Conservation (phyloP, 2,797 vertebrate species). For the Limosa lapponica region DNA sequence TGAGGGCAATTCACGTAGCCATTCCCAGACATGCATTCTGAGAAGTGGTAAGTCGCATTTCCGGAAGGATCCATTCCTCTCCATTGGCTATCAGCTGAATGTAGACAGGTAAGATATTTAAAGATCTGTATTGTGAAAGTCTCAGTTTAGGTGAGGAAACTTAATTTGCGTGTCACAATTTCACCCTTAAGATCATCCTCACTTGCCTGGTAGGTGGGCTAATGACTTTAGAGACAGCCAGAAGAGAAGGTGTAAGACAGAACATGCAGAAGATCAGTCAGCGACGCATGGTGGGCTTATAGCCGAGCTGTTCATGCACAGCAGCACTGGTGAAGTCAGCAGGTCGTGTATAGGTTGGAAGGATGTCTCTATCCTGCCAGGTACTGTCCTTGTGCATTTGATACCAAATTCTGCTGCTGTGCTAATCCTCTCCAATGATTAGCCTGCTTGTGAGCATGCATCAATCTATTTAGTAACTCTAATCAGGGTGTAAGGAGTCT, state of each 20-base stretch:
- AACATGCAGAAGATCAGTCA: not conserved
- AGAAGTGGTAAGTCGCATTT: not conserved
- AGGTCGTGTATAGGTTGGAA: accelerated
- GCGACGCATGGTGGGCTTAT: accelerated
- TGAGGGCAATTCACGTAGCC: not conserved
- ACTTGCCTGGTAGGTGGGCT: not conserved
- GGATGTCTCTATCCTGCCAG: not conserved
- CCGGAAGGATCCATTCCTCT: not conserved
- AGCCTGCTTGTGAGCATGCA: not conserved
- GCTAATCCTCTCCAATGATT: not conserved
- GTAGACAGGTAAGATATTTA: not conserved
- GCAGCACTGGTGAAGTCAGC: not conserved
- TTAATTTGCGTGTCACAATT: not conserved
- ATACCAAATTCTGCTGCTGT: not conserved
- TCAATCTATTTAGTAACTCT: not conserved
- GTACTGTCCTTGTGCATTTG: not conserved
- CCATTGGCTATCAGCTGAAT: not conserved
- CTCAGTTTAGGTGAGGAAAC: not conserved
- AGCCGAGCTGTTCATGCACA: not conserved
- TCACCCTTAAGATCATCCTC: not conserved
- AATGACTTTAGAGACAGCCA: not conserved
- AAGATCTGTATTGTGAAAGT: not conserved
- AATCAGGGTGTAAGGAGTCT: not conserved
- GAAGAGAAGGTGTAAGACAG: not conserved
- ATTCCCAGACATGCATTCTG: not conserved